phyloP scores from a whole-genome alignment of 2,888 invertebrate species.

The Apamea epomidion region DNA sequence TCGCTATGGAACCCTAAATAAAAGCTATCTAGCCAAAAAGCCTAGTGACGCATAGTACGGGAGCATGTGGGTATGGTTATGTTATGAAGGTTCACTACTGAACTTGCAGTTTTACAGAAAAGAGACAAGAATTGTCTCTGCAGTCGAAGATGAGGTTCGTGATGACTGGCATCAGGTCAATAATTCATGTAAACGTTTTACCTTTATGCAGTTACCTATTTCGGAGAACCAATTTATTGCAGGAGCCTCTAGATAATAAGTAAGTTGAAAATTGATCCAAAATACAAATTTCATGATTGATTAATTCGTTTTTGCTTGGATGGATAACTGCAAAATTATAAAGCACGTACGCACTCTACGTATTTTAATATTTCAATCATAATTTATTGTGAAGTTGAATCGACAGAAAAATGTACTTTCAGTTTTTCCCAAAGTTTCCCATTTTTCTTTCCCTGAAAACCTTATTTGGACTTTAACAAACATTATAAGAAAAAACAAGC shows the following conservation, averaged over 20 bases:
- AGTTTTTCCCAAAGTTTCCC: no score
- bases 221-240: neutral
- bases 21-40: neutral
- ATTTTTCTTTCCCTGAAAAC: no score
- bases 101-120: neutral
- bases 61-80: neutral
- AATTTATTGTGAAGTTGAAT: no score
- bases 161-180: neutral
- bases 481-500: no score
- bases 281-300: neutral
- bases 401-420: no score
- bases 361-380: neutral
- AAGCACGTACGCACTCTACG: neutral
- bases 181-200: neutral
- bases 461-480: no score
- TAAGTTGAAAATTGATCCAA: neutral
- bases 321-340: neutral
- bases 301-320: neutral
- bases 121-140: neutral
- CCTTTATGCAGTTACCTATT: neutral
- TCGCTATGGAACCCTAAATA: no score
- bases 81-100: neutral
- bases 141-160: neutral
- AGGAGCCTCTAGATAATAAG: no score
- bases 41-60: neutral